Evolutionary conservation across 2,888 invertebrate species (phyloP).

Genomic region (Malthinus seriepunctatus): DNA sequence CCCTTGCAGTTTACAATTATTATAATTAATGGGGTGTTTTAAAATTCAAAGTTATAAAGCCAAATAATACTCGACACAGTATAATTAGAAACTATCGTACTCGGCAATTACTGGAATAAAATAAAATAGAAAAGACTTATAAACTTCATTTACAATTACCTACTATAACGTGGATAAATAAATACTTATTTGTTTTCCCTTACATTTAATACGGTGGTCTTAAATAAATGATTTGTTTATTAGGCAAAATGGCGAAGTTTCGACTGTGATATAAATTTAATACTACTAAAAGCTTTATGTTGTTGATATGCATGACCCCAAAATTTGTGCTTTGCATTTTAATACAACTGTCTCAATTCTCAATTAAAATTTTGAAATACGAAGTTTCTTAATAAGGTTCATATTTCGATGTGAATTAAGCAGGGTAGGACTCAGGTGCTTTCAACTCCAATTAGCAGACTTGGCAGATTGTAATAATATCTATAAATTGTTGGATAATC

Average conservation of each 20-base stretch:
- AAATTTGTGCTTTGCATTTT: constrained; percentile 22
- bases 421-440: constrained; percentile 47
- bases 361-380: constrained; percentile 25
- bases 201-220: too few relatives aligned
- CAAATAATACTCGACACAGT: too few relatives aligned
- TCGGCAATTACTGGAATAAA: too few relatives aligned
- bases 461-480: constrained; percentile 46
- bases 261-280: neutral
- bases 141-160: too few relatives aligned
- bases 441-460: constrained; percentile 48
- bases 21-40: too few relatives aligned
- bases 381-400: constrained; percentile 23
- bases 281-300: constrained; percentile 8
- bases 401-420: constrained; percentile 30
- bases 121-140: too few relatives aligned
- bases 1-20: too few relatives aligned
- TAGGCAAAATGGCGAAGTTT: too few relatives aligned
- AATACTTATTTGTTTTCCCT: too few relatives aligned
- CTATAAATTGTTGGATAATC: constrained; percentile 54
- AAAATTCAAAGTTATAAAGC: too few relatives aligned
- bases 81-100: too few relatives aligned
- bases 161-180: too few relatives aligned
- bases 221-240: neutral
- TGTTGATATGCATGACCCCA: constrained; percentile 22
- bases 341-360: constrained; percentile 22